A percentile compares a stretch with the other conserved stretches of the same genome.
Conservation (phyloP, 2,113 vertebrate species). For the Trematomus loennbergii region DNA sequence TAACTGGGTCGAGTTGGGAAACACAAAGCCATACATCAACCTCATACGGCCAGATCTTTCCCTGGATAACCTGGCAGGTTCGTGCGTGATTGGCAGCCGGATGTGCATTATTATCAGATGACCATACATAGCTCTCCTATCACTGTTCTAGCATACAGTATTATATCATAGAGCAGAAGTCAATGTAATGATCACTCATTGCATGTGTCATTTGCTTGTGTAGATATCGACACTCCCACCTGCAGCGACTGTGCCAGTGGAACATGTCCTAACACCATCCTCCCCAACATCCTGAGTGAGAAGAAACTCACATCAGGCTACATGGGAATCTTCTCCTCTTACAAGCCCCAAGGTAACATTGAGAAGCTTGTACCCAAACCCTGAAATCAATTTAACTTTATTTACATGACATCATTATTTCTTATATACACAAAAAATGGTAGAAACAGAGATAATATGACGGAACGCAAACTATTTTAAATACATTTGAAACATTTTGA, state of each 20-base stretch:
- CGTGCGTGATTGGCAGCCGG: slow-evolving; percentile 10
- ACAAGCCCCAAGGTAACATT: slow-evolving; percentile 77
- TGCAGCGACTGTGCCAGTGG: slow-evolving; percentile 79
- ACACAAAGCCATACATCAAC: slow-evolving; percentile 72
- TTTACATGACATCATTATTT: too few relatives aligned
- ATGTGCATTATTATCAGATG: background rate
- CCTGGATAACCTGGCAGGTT: slow-evolving; percentile 81
- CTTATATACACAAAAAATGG: too few relatives aligned
- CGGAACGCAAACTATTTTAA: too few relatives aligned
- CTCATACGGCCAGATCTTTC: slow-evolving; percentile 74
- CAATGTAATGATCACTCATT: background rate
- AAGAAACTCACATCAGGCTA: slow-evolving; percentile 85
- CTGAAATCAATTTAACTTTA: too few relatives aligned
- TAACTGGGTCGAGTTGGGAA: slow-evolving; percentile 84
- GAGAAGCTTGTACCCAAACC: background rate
- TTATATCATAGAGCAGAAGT: background rate
- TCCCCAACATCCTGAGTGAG: slow-evolving; percentile 70
- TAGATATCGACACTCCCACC: slow-evolving; percentile 75
- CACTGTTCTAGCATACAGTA: background rate
- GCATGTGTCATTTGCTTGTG: background rate
- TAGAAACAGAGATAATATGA: too few relatives aligned
- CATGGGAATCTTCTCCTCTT: slow-evolving; percentile 63
- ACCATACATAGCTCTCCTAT: background rate
- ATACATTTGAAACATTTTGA: too few relatives aligned
- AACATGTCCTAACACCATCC: slow-evolving; percentile 74